phyloP scores from a whole-genome alignment of 37 sponge, comb jelly and placozoan genomes.

The Halichondria panicea region DNA sequence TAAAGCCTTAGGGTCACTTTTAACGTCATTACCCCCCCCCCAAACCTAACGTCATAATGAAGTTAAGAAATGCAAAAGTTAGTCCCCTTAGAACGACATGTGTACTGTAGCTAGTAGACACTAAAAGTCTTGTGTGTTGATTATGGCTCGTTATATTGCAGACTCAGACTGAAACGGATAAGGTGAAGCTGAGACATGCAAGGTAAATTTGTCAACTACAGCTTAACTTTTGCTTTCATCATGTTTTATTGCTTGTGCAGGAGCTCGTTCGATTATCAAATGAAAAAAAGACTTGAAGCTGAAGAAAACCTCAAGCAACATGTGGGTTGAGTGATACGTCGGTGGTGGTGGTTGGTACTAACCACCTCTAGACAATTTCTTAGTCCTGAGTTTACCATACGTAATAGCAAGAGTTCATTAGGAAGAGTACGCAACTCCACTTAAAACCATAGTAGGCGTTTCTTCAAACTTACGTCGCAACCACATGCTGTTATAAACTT shows the following conservation, averaged over 20 bases:
- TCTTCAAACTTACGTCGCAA: too few relatives aligned
- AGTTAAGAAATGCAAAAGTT: too few relatives aligned
- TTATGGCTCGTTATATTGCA: neutral
- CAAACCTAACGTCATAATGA: neutral
- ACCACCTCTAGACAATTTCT: too few relatives aligned
- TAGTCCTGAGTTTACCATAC: too few relatives aligned
- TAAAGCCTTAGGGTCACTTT: too few relatives aligned
- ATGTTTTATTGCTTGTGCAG: conserved; percentile 12
- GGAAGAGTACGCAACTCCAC: too few relatives aligned
- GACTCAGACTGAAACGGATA: conserved; percentile 52
- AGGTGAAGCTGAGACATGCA: conserved; percentile 71
- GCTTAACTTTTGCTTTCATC: neutral
- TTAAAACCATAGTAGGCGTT: too few relatives aligned
- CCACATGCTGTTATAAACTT: too few relatives aligned
- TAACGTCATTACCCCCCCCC: too few relatives aligned
- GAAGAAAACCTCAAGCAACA: conserved; percentile 48
- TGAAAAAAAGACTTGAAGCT: conserved; percentile 46
- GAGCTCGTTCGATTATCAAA: conserved; percentile 42
- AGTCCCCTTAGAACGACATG: neutral
- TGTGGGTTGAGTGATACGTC: conserved; percentile 25
- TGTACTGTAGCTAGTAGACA: neutral
- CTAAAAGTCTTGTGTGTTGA: neutral
- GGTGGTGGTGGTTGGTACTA: too few relatives aligned
- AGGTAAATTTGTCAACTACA: conserved; percentile 35
- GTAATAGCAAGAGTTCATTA: too few relatives aligned